These are phyloP conservation scores for Illadopsis cleaveri DNA, from an alignment of 2,113 vertebrate species.

Conservation along the genomic window DNA sequence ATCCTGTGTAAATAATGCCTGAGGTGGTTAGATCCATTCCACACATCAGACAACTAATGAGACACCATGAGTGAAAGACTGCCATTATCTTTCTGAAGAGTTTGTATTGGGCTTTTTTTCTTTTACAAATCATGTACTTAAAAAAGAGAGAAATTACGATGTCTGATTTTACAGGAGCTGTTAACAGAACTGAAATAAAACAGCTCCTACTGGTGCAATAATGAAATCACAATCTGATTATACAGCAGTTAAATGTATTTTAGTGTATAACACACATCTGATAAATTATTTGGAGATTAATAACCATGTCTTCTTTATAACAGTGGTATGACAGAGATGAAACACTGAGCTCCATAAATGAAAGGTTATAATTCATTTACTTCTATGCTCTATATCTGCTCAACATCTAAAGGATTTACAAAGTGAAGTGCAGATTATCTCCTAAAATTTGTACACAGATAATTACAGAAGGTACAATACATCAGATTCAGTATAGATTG, in stretches of 20 bases:
- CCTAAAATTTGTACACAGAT: background rate
- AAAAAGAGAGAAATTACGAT: background rate
- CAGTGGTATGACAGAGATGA: slow-evolving; percentile 61
- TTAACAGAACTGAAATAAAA: slow-evolving; percentile 68
- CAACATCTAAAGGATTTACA: slow-evolving; percentile 52
- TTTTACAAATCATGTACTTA: background rate
- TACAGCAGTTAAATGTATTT: slow-evolving; percentile 34
- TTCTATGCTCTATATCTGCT: slow-evolving; percentile 24
- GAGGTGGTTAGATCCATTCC: background rate
- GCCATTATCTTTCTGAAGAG: background rate
- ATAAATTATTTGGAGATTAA: slow-evolving; percentile 73
- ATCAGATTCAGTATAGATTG: background rate
- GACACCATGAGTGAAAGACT: slow-evolving; percentile 4
- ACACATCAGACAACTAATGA: slow-evolving; percentile 26
- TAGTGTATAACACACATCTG: slow-evolving; percentile 62
- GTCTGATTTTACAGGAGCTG: slow-evolving; percentile 12
- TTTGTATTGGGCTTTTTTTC: background rate
- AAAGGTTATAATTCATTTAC: slow-evolving; percentile 65
- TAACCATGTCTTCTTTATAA: slow-evolving; percentile 63
- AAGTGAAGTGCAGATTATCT: slow-evolving; percentile 20
- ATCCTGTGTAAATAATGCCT: background rate
- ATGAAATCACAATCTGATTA: slow-evolving; percentile 61
- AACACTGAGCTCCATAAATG: slow-evolving; percentile 44
- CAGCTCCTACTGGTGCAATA: slow-evolving; percentile 43
- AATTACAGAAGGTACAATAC: background rate